Conservation (phyloP, 2,113 vertebrate genomes). For the Macquaria ambigua region DNA sequence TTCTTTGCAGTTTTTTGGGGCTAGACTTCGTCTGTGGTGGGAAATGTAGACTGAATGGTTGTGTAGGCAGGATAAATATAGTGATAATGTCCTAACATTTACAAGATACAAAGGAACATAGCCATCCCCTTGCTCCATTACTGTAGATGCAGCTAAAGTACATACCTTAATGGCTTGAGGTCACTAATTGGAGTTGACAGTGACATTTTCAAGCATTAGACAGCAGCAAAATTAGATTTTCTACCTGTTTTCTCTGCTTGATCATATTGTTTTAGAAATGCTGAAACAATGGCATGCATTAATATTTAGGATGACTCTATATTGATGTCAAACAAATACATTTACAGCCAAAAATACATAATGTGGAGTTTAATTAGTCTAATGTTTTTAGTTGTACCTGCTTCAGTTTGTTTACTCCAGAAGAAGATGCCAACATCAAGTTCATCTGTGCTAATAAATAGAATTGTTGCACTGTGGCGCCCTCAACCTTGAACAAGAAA, state of each 20-base stretch:
- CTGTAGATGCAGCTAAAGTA: not conserved
- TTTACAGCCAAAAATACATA: not conserved
- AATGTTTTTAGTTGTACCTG: not conserved
- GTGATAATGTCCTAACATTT: conserved; percentile 26
- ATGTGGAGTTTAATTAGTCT: not conserved
- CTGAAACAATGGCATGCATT: not conserved
- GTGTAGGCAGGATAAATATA: conserved; percentile 35
- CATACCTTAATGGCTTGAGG: conserved; percentile 23
- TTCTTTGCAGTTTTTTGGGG: conserved; percentile 14
- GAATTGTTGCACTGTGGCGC: not conserved
- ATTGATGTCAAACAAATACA: not conserved
- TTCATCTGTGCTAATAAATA: conserved; percentile 4
- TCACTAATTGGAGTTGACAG: conserved; percentile 36
- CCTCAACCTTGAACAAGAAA: conserved; percentile 1
- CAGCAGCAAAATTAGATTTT: not conserved
- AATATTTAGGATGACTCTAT: not conserved
- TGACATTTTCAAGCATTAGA: conserved; percentile 24
- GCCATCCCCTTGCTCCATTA: conserved; percentile 49
- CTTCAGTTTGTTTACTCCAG: conserved; percentile 3
- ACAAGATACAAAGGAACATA: conserved; percentile 17
- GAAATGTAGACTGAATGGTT: conserved; percentile 7
- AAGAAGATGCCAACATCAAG: not conserved
- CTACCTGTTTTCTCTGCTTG: not conserved
- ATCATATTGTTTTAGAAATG: not conserved
- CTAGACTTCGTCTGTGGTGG: not conserved